phyloP scores from a whole-genome alignment of 1,140 invertebrate species.

The Dreissena rostriformis region DNA sequence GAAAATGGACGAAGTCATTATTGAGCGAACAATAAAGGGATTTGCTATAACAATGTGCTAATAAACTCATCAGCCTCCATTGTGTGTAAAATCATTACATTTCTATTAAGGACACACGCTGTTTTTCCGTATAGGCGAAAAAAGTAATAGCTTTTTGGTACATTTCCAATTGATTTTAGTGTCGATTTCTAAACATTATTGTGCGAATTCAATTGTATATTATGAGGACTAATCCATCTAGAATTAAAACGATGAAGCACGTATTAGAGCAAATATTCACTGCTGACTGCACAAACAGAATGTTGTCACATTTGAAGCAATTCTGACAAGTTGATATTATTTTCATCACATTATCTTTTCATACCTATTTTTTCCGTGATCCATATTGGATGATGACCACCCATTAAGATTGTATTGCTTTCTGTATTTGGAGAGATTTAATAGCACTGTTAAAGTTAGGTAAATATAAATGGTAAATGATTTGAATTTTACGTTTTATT shows the following conservation, averaged over 20 bases:
- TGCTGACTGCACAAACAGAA: slow-evolving; percentile 26
- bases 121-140: slow-evolving; percentile 38
- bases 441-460: no score
- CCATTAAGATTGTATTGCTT: no score
- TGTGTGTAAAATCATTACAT: slow-evolving; percentile 53
- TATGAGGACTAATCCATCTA: slow-evolving; percentile 48
- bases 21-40: slow-evolving; percentile 48
- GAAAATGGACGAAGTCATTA: slow-evolving; percentile 43
- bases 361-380: no score
- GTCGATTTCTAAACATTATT: slow-evolving; percentile 36
- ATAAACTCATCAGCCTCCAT: slow-evolving; percentile 56
- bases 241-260: slow-evolving; percentile 21
- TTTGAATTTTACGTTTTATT: no score
- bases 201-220: slow-evolving; percentile 29
- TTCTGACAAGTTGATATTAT: no score
- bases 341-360: no score
- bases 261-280: slow-evolving; percentile 7
- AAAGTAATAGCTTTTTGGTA: slow-evolving; percentile 54
- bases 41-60: slow-evolving; percentile 55
- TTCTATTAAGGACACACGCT: slow-evolving; percentile 48
- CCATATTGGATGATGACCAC: no score
- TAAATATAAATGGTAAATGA: no score
- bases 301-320: background rate
- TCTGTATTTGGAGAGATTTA: no score
- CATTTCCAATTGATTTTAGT: slow-evolving; percentile 49